Evolutionary conservation across 1,140 invertebrate species (phyloP).

Genomic region (Drosophila sproati): DNA sequence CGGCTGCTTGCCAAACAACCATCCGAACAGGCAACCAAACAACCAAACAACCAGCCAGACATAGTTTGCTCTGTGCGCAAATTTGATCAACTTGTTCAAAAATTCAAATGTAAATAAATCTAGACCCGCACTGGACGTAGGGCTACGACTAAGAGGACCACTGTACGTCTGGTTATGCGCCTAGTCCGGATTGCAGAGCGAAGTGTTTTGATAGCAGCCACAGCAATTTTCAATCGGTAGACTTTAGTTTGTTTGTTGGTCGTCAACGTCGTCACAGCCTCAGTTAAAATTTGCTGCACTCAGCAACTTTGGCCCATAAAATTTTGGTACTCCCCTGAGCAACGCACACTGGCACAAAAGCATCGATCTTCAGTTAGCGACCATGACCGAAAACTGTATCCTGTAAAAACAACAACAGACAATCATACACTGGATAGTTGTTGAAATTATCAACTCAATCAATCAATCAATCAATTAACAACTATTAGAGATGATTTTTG

Average conservation of each 20-base stretch:
- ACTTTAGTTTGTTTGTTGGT: constrained; percentile 79
- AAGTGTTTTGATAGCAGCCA: constrained; percentile 78
- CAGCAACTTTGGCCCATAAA: constrained; percentile 65
- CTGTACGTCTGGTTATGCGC: constrained; percentile 17
- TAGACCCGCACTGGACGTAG: constrained; percentile 46
- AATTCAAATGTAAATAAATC: constrained; percentile 83
- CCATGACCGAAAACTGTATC: too few species aligned
- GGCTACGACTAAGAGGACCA: constrained; percentile 2
- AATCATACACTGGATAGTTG: too few species aligned
- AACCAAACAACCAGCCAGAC: constrained; percentile 45
- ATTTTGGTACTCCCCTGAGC: constrained; percentile 4
- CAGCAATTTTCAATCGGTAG: constrained; percentile 80
- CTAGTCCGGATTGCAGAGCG: constrained; percentile 21
- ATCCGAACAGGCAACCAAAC: constrained; percentile 28
- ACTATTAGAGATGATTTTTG: too few species aligned
- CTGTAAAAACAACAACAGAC: too few species aligned
- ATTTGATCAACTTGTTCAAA: constrained; percentile 81
- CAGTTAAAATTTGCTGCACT: constrained; percentile 67
- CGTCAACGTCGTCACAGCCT: constrained; percentile 42
- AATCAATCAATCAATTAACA: too few species aligned
- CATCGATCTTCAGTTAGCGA: not conserved
- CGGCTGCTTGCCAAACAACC: constrained; percentile 24
- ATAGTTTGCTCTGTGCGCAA: constrained; percentile 72
- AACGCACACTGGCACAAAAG: constrained; percentile 13
- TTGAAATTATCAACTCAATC: too few species aligned